These are phyloP conservation scores for Petrocephalus schoutedeni DNA, from an alignment of 2,797 vertebrate species.

Conservation along the genomic window DNA sequence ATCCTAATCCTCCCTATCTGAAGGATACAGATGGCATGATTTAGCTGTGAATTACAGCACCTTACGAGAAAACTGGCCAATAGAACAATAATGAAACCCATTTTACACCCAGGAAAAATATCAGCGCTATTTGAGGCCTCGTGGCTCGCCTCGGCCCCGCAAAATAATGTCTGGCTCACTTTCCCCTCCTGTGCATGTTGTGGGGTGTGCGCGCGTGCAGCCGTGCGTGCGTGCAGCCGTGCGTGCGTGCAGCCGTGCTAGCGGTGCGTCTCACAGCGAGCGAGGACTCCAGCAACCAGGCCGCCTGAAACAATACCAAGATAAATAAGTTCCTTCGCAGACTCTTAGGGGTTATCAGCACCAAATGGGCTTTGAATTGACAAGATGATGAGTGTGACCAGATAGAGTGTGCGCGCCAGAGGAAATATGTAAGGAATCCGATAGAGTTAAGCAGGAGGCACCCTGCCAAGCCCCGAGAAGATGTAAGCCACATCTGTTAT, in stretches of 20 bases:
- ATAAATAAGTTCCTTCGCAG: slow-evolving; percentile 36
- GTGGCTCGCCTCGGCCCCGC: background rate
- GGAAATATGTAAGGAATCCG: slow-evolving; percentile 42
- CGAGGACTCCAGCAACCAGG: background rate
- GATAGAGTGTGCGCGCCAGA: slow-evolving; percentile 32
- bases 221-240: background rate
- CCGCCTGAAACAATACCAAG: slow-evolving; percentile 1
- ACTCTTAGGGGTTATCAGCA: slow-evolving; percentile 38
- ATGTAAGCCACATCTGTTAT: slow-evolving; percentile 29
- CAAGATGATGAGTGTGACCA: slow-evolving; percentile 45
- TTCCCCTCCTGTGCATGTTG: background rate
- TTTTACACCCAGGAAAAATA: slow-evolving; percentile 9
- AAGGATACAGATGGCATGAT: slow-evolving; percentile 14
- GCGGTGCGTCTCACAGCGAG: background rate
- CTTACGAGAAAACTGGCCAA: background rate
- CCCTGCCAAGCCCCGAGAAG: slow-evolving; percentile 38
- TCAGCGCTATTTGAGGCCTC: slow-evolving; percentile 1
- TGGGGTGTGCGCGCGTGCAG: background rate
- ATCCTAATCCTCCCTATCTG: slow-evolving; percentile 12
- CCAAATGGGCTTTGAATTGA: slow-evolving; percentile 51
- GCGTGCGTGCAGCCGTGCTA: background rate
- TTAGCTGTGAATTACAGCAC: slow-evolving; percentile 6
- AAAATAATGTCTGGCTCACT: background rate
- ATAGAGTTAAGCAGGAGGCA: slow-evolving; percentile 43
- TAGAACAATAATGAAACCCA: slow-evolving; percentile 17